Conservation (phyloP, 2,797 vertebrate genomes). For the Labroides dimidiatus region DNA sequence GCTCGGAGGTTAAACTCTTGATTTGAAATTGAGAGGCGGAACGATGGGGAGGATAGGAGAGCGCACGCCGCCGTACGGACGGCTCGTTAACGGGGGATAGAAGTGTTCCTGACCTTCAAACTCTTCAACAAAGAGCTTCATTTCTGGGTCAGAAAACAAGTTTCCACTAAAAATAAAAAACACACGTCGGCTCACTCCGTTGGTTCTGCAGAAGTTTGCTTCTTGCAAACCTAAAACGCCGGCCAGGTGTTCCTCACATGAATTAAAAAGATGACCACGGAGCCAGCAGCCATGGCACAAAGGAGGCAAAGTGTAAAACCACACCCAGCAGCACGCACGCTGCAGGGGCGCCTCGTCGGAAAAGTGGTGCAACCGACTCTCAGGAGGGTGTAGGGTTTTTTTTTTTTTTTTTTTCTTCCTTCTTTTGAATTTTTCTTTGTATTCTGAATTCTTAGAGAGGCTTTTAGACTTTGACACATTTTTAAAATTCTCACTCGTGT, state of each 20-base stretch:
- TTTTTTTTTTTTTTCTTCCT: constrained; percentile 2
- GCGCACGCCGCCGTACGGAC: constrained; percentile 4
- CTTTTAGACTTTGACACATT: constrained; percentile 65
- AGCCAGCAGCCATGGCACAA: constrained; percentile 21
- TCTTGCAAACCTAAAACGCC: background rate
- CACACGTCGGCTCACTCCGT: too few relatives aligned
- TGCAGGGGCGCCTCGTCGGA: constrained; percentile 51
- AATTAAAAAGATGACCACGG: constrained; percentile 71
- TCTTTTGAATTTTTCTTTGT: constrained; percentile 71
- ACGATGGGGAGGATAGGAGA: constrained; percentile 56
- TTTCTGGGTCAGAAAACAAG: too few relatives aligned
- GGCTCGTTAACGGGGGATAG: constrained; percentile 21
- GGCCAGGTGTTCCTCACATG: constrained; percentile 29
- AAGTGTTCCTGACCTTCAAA: constrained; percentile 47
- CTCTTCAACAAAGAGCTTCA: background rate
- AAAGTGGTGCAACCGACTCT: constrained; percentile 76
- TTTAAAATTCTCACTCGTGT: constrained; percentile 30
- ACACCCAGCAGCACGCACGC: constrained; percentile 47
- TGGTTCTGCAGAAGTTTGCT: background rate
- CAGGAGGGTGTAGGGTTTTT: constrained; percentile 36
- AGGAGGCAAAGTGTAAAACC: constrained; percentile 54
- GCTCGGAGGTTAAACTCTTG: constrained; percentile 73
- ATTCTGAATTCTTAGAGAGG: constrained; percentile 80
- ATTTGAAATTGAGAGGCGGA: constrained; percentile 75
- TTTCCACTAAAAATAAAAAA: too few relatives aligned